Evolutionary conservation across 2,797 vertebrate species (phyloP), one percentile per base, ranked within the genome.

Genomic region (Pantherophis vulpinus): DNA sequence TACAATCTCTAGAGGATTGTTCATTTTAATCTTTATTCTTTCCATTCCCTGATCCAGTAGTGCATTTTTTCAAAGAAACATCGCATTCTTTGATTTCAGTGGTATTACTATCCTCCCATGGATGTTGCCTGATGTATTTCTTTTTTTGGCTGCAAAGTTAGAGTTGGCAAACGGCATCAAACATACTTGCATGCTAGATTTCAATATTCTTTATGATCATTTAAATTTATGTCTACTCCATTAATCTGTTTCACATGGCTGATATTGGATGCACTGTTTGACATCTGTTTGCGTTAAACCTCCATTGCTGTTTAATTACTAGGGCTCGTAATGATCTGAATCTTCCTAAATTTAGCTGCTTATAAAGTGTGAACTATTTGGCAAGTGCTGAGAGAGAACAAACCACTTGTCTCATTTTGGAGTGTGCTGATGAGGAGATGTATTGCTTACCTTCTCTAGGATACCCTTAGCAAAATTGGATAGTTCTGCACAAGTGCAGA

Each of bases 211-310:
- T 95, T 94, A 92, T 93, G 83, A 29, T 94, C 94, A 92, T 91
- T 87, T 93, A 96, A 94, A 61, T 89, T 95, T 89, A 93, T 37
- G 56, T 93, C 5, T 61, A 14, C 16, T 94, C 87, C 94, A 87
- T 91, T 94, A 70, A 13, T 91, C 91, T 51, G 2, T 0, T 91
- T 96, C 94, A 94, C 37, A 88, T 92, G 94, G 92, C 27, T 93
- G 93, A 94, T 86, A 63, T 92, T 93, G 95, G 86, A 93, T 87
- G 94, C 91, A 93, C 94, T 93, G 92, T 95, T 95, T 94, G 92
- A 96, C 94, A 96, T 96, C 94, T 95, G 95, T 95, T 94, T 93
- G 95, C 88, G 93, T 96, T 96, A 93, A 94, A 96, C 90, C 37
- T 59, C 0, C 0, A 87, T 96, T 95, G 95, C 66, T 70, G 93